Base-by-base conservation (phyloP, 2,113 vertebrate species). In the Toxotes jaculatrix region DNA sequence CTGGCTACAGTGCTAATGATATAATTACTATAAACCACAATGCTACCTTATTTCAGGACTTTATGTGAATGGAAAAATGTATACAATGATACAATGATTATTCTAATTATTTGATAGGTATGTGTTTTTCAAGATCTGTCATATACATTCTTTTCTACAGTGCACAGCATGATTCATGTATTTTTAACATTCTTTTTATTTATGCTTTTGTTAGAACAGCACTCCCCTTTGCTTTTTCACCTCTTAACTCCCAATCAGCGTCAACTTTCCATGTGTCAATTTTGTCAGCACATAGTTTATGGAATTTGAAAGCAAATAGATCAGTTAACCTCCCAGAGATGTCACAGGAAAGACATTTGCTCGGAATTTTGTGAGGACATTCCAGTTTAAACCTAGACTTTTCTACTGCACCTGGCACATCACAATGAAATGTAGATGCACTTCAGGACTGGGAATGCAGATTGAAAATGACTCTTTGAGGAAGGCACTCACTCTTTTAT, bases 401-500 rank as follows among this genome's bases (percentile, higher is more conserved):
- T 78, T 68, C 12, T 12, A n/a, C 21, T 13, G 14, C 19, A 51
- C 49, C 49, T 32, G n/a, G 21, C 21, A 62, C 31, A 38, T 69
- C 17, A 34, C 40, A 70, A 42, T 69, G 4, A 57, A 63, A 17
- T 53, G 14, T 53, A 53, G 27, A 55, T 11, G 47, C 42, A 51
- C 6, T 34, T 47, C 19, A 75, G 7, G 16, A 38, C 14, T 59
- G 23, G 11, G 16, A 55, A 53, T 6, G 36, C 0, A 0, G 13
- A 11, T 38, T 4, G 4, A 43, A 64, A 57, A 51, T 69, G 1
- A 34, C 13, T 45, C 16, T 53, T 51, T 65, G 14, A 53, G 11
- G 38, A 80, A 31, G 7, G 23, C 47, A 53, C n/a, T 57, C 27
- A 59, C 23, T 49, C 60, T 47, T 71, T 75, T 76, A 49, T 47